Percentiles rank a stretch among this genome's conserved stretches.
Evolutionary conservation across 2,888 invertebrate genomes (phyloP).

Genomic region (Mellilla xanthometata): DNA sequence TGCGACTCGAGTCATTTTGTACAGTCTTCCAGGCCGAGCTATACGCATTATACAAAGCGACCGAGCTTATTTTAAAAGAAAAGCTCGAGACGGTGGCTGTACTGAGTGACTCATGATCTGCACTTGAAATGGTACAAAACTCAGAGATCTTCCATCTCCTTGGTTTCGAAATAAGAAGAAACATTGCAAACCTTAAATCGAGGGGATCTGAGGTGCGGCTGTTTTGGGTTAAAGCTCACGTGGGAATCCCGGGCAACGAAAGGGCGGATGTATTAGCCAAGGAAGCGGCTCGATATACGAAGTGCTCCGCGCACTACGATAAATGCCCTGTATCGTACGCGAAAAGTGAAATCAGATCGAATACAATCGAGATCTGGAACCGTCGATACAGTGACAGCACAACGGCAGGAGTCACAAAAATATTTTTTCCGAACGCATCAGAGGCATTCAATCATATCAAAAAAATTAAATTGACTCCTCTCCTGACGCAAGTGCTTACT

Average conservation of each 20-base stretch:
- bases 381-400: neutral
- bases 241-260: neutral
- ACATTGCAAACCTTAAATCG: neutral
- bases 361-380: neutral
- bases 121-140: no score
- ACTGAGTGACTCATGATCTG: no score
- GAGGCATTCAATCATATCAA: neutral
- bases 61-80: neutral
- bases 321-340: no score
- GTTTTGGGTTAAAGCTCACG: no score
- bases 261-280: conserved; percentile 10
- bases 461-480: neutral
- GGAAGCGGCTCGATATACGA: neutral
- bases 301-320: neutral
- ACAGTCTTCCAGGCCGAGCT: conserved; percentile 18
- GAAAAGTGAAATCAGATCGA: neutral
- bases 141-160: conserved; percentile 3
- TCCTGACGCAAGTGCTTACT: neutral
- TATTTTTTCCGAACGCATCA: neutral
- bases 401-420: neutral
- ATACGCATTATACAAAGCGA: conserved; percentile 8
- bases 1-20: no score
- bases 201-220: conserved; percentile 5
- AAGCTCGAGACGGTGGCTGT: no score
- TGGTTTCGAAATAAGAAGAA: neutral